Conservation (phyloP, 2,797 vertebrate species). For the Coendou prehensilis region DNA sequence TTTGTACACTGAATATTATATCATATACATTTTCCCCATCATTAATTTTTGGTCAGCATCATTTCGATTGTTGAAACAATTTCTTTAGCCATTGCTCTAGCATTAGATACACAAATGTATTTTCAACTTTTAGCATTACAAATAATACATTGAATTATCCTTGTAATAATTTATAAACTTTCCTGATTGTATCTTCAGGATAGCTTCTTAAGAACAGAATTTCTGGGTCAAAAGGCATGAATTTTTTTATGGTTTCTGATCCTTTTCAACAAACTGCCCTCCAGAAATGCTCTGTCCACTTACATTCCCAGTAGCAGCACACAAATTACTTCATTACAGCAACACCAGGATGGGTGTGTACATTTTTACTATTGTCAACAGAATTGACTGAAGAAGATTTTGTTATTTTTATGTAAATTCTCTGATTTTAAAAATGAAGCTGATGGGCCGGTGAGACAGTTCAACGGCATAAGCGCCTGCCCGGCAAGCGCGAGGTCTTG, state of each 20-base stretch:
- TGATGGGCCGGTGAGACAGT: neutral
- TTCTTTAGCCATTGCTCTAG: neutral
- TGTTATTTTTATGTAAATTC: constrained; percentile 18
- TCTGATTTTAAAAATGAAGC: neutral
- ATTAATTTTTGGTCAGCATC: neutral
- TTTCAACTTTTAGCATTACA: constrained; percentile 17
- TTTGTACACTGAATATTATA: neutral
- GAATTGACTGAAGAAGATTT: neutral
- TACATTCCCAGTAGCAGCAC: neutral
- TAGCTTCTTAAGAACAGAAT: neutral
- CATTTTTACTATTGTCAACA: constrained; percentile 17
- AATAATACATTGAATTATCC: neutral
- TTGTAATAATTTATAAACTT: neutral
- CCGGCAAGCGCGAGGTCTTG: no score
- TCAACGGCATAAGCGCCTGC: no score
- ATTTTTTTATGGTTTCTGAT: constrained; percentile 7
- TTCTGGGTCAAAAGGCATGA: neutral
- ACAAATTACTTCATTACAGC: neutral
- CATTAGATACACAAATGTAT: neutral
- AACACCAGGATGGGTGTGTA: neutral
- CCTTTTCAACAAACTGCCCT: neutral
- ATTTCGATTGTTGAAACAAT: neutral
- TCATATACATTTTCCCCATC: neutral
- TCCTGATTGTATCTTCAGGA: neutral
- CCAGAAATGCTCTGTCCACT: constrained; percentile 14